These are phyloP conservation scores for Leucophenga varia DNA, from an alignment of 1,140 invertebrate species.

Conservation along the genomic window DNA sequence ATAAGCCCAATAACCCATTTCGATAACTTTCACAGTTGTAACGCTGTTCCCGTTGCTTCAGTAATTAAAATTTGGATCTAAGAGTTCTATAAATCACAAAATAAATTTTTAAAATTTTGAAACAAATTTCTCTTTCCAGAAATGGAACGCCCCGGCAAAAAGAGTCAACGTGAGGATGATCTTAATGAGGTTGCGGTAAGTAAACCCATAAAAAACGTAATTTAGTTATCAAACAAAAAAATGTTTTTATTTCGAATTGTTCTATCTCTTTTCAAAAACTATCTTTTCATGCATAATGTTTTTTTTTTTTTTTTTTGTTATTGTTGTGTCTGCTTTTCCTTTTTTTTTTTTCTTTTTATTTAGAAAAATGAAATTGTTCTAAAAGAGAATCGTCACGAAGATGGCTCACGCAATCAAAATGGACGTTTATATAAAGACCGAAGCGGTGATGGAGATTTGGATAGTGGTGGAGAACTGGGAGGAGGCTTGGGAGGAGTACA, in stretches of 20 bases:
- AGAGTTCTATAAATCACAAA: no score
- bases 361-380: conserved; percentile 46
- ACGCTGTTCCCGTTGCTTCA: no score
- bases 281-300: background rate
- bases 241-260: background rate
- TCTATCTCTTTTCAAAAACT: background rate
- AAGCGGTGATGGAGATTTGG: conserved; percentile 25
- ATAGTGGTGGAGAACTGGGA: conserved; percentile 12
- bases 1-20: no score
- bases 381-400: conserved; percentile 49
- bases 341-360: background rate
- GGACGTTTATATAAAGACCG: conserved; percentile 54
- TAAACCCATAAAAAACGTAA: conserved; percentile 1
- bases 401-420: conserved; percentile 50
- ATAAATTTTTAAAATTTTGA: no score
- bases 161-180: conserved; percentile 38
- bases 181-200: conserved; percentile 48
- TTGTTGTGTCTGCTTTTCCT: no score
- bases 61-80: no score
- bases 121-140: conserved; percentile 22
- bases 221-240: background rate
- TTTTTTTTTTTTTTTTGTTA: background rate
- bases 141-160: conserved; percentile 52
- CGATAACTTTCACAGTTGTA: no score
- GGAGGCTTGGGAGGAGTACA: background rate